Conservation (phyloP, 1,140 invertebrate species). For the Papilio polyxenes region DNA sequence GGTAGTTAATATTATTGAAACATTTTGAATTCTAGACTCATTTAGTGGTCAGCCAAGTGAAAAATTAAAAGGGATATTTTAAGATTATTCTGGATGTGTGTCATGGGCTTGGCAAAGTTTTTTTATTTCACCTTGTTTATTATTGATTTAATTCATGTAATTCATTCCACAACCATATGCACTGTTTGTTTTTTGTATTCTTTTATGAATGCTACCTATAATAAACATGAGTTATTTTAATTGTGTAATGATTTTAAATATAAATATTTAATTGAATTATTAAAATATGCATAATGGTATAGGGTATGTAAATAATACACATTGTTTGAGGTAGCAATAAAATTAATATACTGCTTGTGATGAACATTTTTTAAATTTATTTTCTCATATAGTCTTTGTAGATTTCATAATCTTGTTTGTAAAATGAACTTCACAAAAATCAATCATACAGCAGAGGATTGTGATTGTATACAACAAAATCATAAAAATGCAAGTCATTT, state of each 20-base stretch:
- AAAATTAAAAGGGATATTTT: slow-evolving; percentile 31
- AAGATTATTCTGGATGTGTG: slow-evolving; percentile 1
- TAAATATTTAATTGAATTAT: not conserved
- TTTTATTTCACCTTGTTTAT: slow-evolving; percentile 27
- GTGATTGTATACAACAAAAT: not conserved
- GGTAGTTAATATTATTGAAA: slow-evolving; percentile 58
- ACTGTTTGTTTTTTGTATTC: slow-evolving; percentile 47
- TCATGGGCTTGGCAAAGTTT: not conserved
- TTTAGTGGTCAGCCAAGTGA: slow-evolving; percentile 9
- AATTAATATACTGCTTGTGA: slow-evolving; percentile 46
- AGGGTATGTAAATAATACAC: slow-evolving; percentile 39
- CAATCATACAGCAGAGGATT: not conserved
- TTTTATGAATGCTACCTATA: slow-evolving; percentile 41
- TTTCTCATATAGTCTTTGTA: not conserved
- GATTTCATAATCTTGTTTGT: not conserved
- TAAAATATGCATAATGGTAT: slow-evolving; percentile 27
- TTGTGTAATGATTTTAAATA: slow-evolving; percentile 37
- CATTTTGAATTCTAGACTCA: slow-evolving; percentile 22
- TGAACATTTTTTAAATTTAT: slow-evolving; percentile 29
- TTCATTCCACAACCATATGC: slow-evolving; percentile 55
- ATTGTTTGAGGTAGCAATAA: slow-evolving; percentile 45
- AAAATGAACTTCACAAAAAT: not conserved
- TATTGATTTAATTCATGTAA: slow-evolving; percentile 43
- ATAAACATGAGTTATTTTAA: slow-evolving; percentile 52
- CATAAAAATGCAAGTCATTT: too few relatives aligned